Evolutionary conservation across 2,888 invertebrate species (phyloP).

Genomic region (Phaonia tiefii): DNA sequence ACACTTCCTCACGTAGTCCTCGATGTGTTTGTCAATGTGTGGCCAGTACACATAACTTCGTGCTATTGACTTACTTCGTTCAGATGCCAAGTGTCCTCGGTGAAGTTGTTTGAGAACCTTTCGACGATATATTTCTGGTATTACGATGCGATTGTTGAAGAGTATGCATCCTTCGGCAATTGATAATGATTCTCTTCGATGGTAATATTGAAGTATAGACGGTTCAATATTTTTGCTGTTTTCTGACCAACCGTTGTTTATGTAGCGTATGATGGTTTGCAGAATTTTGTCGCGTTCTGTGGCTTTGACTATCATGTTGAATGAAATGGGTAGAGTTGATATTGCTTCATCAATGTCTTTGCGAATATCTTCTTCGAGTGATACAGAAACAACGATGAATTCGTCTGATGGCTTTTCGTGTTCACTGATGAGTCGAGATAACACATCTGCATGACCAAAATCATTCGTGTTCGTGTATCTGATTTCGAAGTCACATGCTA

Average conservation of each 20-base stretch:
- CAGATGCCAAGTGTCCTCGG: no score
- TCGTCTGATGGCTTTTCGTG: slow-evolving; percentile 19
- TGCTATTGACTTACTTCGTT: no score
- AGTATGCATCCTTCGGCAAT: slow-evolving; percentile 11
- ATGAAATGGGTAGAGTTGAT: slow-evolving; percentile 3
- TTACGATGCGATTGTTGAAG: slow-evolving; percentile 13
- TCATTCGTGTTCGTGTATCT: slow-evolving; percentile 15
- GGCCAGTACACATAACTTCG: no score
- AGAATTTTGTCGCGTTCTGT: slow-evolving; percentile 5
- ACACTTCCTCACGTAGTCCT: no score
- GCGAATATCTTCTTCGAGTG: slow-evolving; percentile 10
- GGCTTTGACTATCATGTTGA: neutral
- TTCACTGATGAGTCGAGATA: slow-evolving; percentile 59
- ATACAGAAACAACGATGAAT: slow-evolving; percentile 22
- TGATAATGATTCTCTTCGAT: slow-evolving; percentile 4
- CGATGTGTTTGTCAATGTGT: no score
- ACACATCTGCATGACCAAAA: slow-evolving; percentile 62
- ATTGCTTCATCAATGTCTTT: neutral
- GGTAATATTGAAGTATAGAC: neutral
- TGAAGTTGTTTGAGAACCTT: slow-evolving; percentile 31
- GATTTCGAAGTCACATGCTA: slow-evolving; percentile 34
- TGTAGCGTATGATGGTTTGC: neutral
- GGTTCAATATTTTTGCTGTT: slow-evolving; percentile 7
- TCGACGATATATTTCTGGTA: slow-evolving; percentile 4
- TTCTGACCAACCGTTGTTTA: slow-evolving; percentile 20